Base-by-base conservation (phyloP, 2,113 vertebrate genomes). In the Rousettus leschenaultii region DNA sequence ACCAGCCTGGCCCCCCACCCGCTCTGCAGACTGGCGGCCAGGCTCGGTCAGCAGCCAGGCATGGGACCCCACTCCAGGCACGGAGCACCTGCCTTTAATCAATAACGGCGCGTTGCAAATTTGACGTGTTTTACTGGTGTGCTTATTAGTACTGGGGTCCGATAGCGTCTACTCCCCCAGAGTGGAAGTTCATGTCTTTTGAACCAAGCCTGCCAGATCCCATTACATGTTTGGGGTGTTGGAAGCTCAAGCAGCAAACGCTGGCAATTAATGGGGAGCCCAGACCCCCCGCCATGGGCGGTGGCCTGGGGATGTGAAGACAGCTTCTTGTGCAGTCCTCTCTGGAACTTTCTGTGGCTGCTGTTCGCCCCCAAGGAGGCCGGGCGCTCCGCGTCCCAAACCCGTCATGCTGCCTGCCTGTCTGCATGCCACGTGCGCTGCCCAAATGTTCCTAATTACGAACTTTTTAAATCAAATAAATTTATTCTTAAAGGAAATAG, bases 81-180 rank as follows among this genome's bases (percentile, higher is more conserved):
- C 11, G 45, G 13, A 48, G 45, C 45, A 48, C 97, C 97, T 89
- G 89, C 91, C 95, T 98, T 63, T 96, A 97, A 97, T 96, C 93
- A 97, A 96, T 98, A 97, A 86, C 94, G 83, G 94, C 80, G 98
- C 95, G 87, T 95, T 96, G 95, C 86, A 97, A 85, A 96, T 65
- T 40, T 96, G 96, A 95, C 87, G n/a, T 95, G 96, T 98, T 87
- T 98, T 94, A 97, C 98, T 98, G 96, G 95, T 96, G 89, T 96
- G 94, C 96, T 97, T 94, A 90, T 97, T 95, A 95, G 95, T 97
- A 80, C 53, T 82, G 73, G 95, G 93, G 82, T 71, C 80, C 95
- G 93, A 95, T 94, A 89, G 86, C 12, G 2, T 51, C 94, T 93
- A 65, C 96, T 70, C 12, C 90, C 95, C 96, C 91, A 79, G 92